Base-by-base conservation (phyloP, 2,113 vertebrate species). In the Chinchilla lanigera region DNA sequence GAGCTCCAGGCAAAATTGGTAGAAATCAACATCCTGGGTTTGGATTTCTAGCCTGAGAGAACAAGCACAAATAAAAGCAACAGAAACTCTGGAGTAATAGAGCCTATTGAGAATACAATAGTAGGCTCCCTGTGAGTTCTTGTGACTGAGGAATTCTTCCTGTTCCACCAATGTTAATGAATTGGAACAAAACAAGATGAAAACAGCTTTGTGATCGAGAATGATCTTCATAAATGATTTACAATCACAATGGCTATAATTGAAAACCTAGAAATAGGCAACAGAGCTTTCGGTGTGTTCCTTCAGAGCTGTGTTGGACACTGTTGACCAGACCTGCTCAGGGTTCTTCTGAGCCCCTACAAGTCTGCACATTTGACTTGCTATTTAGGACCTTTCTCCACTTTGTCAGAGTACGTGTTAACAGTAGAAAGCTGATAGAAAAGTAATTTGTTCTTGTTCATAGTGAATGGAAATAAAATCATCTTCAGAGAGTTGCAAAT, bases 171-270 rank as follows among this genome's bases (percentile, higher is more conserved):
- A 35, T 56, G 26, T 58, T 60, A 77, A 92, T 50, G 20, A 60
- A 73, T 61, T 50, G 56, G 82, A 90, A 94, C 30, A 85, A 86
- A 93, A 60, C 81, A 81, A 71, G 92, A 87, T 80, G n/a, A 80
- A 24, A 54, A 24, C 50, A 60, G 67, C 58, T 67, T 77, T 82
- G 30, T 56, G 82, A 56, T 38, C 14, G 47, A 58, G 47, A 56
- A 50, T 67, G 47, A 58, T 52, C 41, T 77, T 61, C 50, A 84
- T 44, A 28, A 44, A 44, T 77, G 83, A 33, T 63, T 73, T 81
- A 30, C 83, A 60, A 69, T 60, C 84, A 84, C 28, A 22, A 67
- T 47, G 60, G 14, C 47, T 81, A 7, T 52, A 88, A 86, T 38
- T 52, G 75, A 91, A 94, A 75, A 63, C 44, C 61, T 63, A 7